Percentiles rank a stretch among this genome's conserved stretches.
Evolutionary conservation across 2,113 vertebrate genomes (phyloP).

Genomic region (Manacus vitellinus): DNA sequence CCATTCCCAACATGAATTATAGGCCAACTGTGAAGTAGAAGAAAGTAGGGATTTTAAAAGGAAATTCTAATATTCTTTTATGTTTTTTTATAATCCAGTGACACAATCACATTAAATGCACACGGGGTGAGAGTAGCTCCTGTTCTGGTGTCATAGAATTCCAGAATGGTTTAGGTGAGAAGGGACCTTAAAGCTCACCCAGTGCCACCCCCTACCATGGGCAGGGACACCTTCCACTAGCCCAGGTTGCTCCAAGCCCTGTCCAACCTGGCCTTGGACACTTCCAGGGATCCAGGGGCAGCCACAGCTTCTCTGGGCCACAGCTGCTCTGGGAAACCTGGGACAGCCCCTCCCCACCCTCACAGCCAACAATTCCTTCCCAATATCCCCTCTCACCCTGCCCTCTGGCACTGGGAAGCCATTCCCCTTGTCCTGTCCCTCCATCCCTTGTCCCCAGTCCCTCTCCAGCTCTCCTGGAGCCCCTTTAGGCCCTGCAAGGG

Average conservation of each 20-base stretch:
- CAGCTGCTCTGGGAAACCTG: too few relatives aligned
- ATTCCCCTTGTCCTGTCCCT: background rate
- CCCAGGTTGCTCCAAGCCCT: accelerated
- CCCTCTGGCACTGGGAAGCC: background rate
- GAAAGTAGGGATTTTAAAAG: background rate
- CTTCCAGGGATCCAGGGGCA: background rate
- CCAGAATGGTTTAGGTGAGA: background rate
- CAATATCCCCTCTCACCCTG: background rate
- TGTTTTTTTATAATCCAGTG: background rate
- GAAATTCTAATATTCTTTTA: background rate
- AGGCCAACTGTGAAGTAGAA: background rate
- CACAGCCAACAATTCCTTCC: background rate
- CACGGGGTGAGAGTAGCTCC: background rate
- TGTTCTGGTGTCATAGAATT: background rate
- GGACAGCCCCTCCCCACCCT: too few relatives aligned
- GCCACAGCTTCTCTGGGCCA: accelerated
- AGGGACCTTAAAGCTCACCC: accelerated
- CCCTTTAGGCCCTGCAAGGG: accelerated
- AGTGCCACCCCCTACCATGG: accelerated
- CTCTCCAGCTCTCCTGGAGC: background rate
- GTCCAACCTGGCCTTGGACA: accelerated
- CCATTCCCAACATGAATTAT: background rate
- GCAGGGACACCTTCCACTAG: accelerated
- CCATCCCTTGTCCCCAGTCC: background rate
- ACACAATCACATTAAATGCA: background rate